Evolutionary conservation across 37 sponge, comb jelly and placozoan species (phyloP).

Genomic region (Geodia barretti): DNA sequence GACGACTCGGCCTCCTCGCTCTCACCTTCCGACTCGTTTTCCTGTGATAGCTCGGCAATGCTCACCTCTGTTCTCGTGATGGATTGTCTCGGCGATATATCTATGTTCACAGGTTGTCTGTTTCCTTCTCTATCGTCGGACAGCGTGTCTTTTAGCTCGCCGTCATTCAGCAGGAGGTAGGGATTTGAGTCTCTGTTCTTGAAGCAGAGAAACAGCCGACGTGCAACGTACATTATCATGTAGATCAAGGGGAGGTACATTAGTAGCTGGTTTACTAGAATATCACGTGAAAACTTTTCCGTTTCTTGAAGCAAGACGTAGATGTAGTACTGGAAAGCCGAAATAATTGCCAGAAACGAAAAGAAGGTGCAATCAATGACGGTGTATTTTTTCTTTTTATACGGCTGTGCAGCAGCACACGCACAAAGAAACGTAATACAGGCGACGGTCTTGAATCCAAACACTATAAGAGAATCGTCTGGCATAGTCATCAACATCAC

Average conservation of each 20-base stretch:
- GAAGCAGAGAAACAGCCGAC: background rate
- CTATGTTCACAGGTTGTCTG: background rate
- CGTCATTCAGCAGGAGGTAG: background rate
- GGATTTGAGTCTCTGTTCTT: background rate
- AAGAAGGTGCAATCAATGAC: background rate
- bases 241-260: background rate
- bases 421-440: background rate
- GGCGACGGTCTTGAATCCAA: background rate
- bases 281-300: background rate
- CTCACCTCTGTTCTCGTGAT: background rate
- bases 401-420: background rate
- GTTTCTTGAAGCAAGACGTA: background rate
- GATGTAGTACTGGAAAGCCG: background rate
- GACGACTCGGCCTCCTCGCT: background rate
- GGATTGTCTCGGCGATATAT: background rate
- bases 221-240: background rate
- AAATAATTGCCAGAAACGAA: background rate
- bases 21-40: background rate
- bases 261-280: background rate
- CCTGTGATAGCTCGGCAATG: background rate
- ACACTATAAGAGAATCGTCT: background rate
- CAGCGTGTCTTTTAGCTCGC: background rate
- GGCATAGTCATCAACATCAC: background rate
- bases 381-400: background rate
- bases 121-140: background rate